phyloP scores from a whole-genome alignment of 2,113 vertebrate species.

The Myxocyprinus asiaticus region DNA sequence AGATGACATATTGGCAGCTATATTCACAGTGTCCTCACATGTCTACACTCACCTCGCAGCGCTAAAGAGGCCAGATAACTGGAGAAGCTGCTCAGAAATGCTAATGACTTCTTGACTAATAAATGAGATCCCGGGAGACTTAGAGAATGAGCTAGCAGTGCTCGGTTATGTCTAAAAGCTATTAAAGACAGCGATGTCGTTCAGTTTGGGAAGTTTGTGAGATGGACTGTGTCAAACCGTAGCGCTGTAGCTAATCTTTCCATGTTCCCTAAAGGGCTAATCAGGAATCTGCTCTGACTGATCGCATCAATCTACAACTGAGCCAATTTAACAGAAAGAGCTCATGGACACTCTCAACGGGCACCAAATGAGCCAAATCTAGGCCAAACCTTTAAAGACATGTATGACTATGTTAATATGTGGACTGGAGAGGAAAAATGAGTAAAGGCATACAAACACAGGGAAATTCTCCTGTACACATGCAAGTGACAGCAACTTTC shows the following conservation, averaged over 20 bases:
- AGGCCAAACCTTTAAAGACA: conserved; percentile 43
- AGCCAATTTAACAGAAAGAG: conserved; percentile 48
- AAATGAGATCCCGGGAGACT: conserved; percentile 62
- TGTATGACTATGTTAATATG: conserved; percentile 21
- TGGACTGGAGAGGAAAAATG: conserved; percentile 1
- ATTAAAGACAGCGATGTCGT: conserved; percentile 71
- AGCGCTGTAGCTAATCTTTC: conserved; percentile 77
- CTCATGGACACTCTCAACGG: conserved; percentile 35
- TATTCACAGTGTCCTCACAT: conserved; percentile 46
- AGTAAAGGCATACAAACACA: not conserved
- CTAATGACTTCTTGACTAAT: conserved; percentile 44
- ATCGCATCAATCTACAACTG: conserved; percentile 65
- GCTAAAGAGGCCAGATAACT: conserved; percentile 57
- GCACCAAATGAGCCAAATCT: conserved; percentile 54
- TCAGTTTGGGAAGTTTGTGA: conserved; percentile 55
- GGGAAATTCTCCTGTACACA: not conserved
- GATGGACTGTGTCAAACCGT: conserved; percentile 64
- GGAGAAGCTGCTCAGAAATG: conserved; percentile 59
- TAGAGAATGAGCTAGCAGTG: conserved; percentile 61
- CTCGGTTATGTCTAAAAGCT: conserved; percentile 64
- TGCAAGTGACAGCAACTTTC: not conserved
- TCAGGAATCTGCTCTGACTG: conserved; percentile 48
- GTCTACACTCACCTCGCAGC: conserved; percentile 52
- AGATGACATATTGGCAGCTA: conserved; percentile 34
- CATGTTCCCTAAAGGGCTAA: conserved; percentile 66